Percentiles rank a stretch among this genome's conserved stretches.
Conservation (phyloP, 2,797 vertebrate species). For the Alexandromys oeconomus region DNA sequence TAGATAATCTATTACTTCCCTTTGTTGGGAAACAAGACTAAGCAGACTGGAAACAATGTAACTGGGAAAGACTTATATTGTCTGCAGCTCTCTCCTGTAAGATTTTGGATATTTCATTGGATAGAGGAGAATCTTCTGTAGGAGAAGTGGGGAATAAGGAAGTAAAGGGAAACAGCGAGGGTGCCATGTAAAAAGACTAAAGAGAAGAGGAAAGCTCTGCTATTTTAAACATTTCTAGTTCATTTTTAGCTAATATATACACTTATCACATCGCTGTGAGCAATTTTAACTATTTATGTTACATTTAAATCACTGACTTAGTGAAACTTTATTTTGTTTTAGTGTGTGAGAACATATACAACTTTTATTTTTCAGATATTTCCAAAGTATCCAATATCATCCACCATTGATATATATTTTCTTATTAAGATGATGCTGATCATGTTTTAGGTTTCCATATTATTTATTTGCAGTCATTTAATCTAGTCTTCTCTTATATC, state of each 20-base stretch:
- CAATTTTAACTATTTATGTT: not conserved
- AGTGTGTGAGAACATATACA: not conserved
- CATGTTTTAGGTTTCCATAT: not conserved
- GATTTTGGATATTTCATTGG: not conserved
- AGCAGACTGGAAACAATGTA: not conserved
- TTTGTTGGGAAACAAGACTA: not conserved
- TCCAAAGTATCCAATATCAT: not conserved
- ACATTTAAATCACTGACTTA: conserved; percentile 7
- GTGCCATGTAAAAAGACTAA: not conserved
- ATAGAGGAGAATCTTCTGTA: not conserved
- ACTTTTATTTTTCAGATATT: not conserved
- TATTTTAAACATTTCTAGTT: not conserved
- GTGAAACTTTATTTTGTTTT: not conserved
- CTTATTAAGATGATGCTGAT: not conserved
- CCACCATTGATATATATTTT: not conserved
- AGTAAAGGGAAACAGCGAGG: not conserved
- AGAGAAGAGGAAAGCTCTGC: not conserved
- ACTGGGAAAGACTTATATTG: not conserved
- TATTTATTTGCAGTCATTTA: conserved; percentile 9
- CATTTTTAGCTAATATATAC: not conserved
- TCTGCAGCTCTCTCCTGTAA: not conserved
- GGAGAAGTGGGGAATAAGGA: not conserved
- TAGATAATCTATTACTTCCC: not conserved
- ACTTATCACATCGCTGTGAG: not conserved
- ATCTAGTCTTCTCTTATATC: not conserved